Conservation (phyloP, 2,113 vertebrate species). For the Scatophagus argus region DNA sequence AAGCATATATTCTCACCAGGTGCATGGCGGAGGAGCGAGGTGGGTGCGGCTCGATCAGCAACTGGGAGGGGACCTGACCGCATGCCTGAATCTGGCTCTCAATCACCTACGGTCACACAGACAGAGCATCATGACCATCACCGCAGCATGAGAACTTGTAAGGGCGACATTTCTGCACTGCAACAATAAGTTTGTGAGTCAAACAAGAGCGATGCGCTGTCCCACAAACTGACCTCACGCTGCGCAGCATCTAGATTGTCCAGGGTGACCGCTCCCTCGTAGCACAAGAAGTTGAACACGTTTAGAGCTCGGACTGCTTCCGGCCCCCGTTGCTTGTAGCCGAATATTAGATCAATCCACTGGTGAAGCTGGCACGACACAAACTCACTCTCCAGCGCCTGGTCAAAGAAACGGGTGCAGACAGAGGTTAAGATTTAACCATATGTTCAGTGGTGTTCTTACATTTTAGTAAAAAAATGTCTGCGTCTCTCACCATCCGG, state of each 20-base stretch:
- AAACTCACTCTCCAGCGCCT: slow-evolving; percentile 98
- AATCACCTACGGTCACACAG: slow-evolving; percentile 86
- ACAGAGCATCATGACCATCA: too few species aligned
- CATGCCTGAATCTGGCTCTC: slow-evolving; percentile 96
- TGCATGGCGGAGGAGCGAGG: slow-evolving; percentile 99
- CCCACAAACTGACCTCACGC: slow-evolving; percentile 89
- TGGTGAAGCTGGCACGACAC: slow-evolving; percentile 99
- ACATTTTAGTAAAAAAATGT: not conserved
- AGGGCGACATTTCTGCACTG: slow-evolving; percentile 1
- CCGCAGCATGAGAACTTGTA: too few species aligned
- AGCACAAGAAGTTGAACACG: slow-evolving; percentile 96
- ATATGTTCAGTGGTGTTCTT: not conserved
- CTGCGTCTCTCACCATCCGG: slow-evolving; percentile 90
- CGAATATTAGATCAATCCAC: slow-evolving; percentile 99
- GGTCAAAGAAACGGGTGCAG: slow-evolving; percentile 38
- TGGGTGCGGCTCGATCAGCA: slow-evolving; percentile 98
- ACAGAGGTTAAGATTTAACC: not conserved
- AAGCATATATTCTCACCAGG: slow-evolving; percentile 89
- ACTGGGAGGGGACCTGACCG: slow-evolving; percentile 98
- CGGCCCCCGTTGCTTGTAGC: slow-evolving; percentile 97
- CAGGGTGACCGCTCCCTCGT: slow-evolving; percentile 94
- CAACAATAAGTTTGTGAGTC: not conserved
- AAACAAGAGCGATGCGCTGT: not conserved
- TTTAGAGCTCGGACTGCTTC: slow-evolving; percentile 97
- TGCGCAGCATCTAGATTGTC: slow-evolving; percentile 91